These are phyloP conservation scores for Papilio machaon DNA, from an alignment of 1,140 invertebrate genomes.

Conservation along the genomic window DNA sequence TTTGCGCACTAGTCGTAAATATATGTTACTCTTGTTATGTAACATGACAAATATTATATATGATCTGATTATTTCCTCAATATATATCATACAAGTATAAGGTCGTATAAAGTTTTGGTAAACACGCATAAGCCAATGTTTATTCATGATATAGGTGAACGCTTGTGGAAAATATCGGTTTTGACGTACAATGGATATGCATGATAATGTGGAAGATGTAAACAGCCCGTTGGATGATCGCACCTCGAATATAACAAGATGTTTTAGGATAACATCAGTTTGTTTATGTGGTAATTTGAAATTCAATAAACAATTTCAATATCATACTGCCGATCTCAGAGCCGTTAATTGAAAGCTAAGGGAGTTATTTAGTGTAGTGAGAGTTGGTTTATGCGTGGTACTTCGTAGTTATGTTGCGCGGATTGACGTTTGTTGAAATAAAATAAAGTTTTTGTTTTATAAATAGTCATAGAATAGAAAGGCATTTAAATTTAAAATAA, in stretches of 20 bases:
- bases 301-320: background rate
- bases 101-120: conserved; percentile 16
- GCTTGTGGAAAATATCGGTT: conserved; percentile 31
- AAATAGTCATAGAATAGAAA: too few relatives aligned
- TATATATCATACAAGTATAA: conserved; percentile 14
- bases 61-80: background rate
- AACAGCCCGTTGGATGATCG: conserved; percentile 9
- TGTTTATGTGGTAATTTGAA: background rate
- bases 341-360: too few relatives aligned
- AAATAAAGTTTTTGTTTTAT: too few relatives aligned
- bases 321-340: background rate
- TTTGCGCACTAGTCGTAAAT: too few relatives aligned
- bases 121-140: conserved; percentile 28
- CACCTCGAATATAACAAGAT: conserved; percentile 18
- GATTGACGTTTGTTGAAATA: too few relatives aligned
- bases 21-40: background rate
- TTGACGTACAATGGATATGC: conserved; percentile 30
- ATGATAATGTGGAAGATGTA: conserved; percentile 22
- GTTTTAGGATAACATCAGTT: background rate
- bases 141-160: conserved; percentile 32
- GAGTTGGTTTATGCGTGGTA: too few relatives aligned
- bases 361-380: too few relatives aligned
- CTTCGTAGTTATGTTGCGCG: too few relatives aligned
- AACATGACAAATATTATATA: background rate
- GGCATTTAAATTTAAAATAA: too few relatives aligned